A percentile compares a stretch with the other conserved stretches of the same genome.
Evolutionary conservation across 2,113 vertebrate genomes (phyloP).

Genomic region (Cynocephalus volans): DNA sequence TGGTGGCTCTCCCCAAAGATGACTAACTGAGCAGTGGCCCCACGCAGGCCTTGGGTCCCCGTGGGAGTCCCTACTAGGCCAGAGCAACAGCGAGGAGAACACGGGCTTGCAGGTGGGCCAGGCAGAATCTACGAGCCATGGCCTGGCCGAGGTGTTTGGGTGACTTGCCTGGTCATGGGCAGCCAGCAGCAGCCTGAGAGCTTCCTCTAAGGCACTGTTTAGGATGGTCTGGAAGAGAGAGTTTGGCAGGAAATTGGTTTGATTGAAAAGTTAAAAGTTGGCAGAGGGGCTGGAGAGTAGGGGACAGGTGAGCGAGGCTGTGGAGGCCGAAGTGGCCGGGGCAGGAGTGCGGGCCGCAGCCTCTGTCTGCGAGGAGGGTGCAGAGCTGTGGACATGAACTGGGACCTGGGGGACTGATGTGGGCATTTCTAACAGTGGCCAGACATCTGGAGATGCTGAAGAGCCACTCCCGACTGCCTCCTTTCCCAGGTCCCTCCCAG

Average conservation of each 20-base stretch:
- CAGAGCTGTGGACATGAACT: neutral
- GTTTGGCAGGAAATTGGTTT: neutral
- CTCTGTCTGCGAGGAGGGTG: neutral
- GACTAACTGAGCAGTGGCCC: neutral
- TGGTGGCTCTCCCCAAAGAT: too few relatives aligned
- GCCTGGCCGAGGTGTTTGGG: neutral
- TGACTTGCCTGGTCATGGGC: neutral
- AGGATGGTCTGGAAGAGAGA: neutral
- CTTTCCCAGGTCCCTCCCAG: neutral
- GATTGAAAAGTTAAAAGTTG: neutral
- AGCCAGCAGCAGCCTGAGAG: too few relatives aligned
- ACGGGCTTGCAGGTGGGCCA: neutral
- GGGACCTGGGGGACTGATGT: neutral
- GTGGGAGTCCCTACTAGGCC: too few relatives aligned
- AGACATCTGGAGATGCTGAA: neutral
- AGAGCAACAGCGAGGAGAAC: too few relatives aligned
- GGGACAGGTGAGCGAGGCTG: neutral
- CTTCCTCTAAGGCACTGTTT: neutral
- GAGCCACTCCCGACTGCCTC: accelerated
- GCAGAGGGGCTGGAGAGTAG: too few relatives aligned
- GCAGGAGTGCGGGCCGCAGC: too few relatives aligned
- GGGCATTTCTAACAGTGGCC: neutral
- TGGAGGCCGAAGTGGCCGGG: too few relatives aligned
- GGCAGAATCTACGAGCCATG: too few relatives aligned
- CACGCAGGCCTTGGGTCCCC: neutral